Evolutionary conservation across 1,140 invertebrate species (phyloP).

Genomic region (Psilanteris sp.): DNA sequence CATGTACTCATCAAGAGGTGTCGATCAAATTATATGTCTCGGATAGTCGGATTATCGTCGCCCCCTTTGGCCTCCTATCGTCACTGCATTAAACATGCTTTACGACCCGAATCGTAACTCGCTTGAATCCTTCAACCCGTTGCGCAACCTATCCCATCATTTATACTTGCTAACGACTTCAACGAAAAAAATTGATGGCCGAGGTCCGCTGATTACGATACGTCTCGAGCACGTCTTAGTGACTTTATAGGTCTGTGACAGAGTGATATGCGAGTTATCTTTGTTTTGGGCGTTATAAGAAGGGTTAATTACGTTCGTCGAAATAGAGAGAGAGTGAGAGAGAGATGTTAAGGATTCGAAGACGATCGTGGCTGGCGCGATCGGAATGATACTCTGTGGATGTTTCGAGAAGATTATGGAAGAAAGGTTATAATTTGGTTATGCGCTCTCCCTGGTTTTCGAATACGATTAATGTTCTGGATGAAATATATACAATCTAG

Average conservation of each 20-base stretch:
- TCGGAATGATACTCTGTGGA: slow-evolving; percentile 21
- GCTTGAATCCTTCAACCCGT: slow-evolving; percentile 20
- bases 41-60: slow-evolving; percentile 26
- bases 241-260: slow-evolving; percentile 57
- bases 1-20: slow-evolving; percentile 22
- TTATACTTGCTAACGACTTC: slow-evolving; percentile 59
- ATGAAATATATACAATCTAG: no score
- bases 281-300: slow-evolving; percentile 50
- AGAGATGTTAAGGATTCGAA: slow-evolving; percentile 34
- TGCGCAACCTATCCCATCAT: slow-evolving; percentile 48
- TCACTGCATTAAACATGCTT: slow-evolving; percentile 52
- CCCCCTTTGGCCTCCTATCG: slow-evolving; percentile 38
- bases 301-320: slow-evolving; percentile 54
- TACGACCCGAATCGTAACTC: slow-evolving; percentile 31
- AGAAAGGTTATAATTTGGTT: slow-evolving; percentile 17
- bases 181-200: slow-evolving; percentile 45
- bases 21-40: slow-evolving; percentile 54
- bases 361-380: slow-evolving; percentile 16
- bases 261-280: slow-evolving; percentile 55
- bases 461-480: background rate
- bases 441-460: background rate
- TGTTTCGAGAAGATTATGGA: slow-evolving; percentile 26
- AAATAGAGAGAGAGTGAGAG: no score
- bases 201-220: slow-evolving; percentile 45
- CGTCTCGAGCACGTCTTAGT: slow-evolving; percentile 44